Evolutionary conservation across 2,113 vertebrate genomes (phyloP), one percentile per base, ranked within the genome.

Genomic region (Aix galericulata): DNA sequence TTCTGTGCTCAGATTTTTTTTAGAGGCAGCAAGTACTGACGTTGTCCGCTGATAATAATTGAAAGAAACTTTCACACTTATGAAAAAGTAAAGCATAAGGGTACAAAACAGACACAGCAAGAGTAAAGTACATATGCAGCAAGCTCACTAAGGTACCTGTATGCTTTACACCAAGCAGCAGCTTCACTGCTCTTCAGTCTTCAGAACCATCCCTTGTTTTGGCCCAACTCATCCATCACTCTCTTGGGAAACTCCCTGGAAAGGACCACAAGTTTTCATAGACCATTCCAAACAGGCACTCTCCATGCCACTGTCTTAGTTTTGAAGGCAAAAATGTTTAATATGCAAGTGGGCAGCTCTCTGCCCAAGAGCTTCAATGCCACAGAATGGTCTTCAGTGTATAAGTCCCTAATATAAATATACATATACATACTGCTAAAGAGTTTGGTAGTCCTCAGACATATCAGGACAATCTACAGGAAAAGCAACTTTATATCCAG

Each of bases 71-170:
- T 25, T 3, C 38, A 17, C 8, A 16, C 5, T 31, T 31, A 15
- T 21, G 34, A 64, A 77, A 83, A 84, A 40, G 53, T 69, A 67
- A 18, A 1, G 1, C 17, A 48, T 0, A 0, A 60, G 13, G 8
- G 23, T 29, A n/a, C 26, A 38, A 68, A 56, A 89, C 13, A 13
- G 25, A 64, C 13, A 34, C 13, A 83, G 46, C n/a, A 67, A 31
- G 31, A 58, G 16, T 2, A 11, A 59, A 7, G 31, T 6, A 82
- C 58, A 29, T 18, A 42, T 2, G 26, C 18, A 55, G 27, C 1
- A 3, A 79, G 16, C 7, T 42, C 12, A 9, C 23, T 22, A 23
- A 73, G 17, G 13, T 11, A 69, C 13, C 7, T 29, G 8, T 44
- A 38, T 17, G 6, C n/a, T 68, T 68, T 22, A 50, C 38, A 40